These are phyloP conservation scores for Brachymystax lenok DNA, from an alignment of 2,797 vertebrate genomes.

Conservation along the genomic window DNA sequence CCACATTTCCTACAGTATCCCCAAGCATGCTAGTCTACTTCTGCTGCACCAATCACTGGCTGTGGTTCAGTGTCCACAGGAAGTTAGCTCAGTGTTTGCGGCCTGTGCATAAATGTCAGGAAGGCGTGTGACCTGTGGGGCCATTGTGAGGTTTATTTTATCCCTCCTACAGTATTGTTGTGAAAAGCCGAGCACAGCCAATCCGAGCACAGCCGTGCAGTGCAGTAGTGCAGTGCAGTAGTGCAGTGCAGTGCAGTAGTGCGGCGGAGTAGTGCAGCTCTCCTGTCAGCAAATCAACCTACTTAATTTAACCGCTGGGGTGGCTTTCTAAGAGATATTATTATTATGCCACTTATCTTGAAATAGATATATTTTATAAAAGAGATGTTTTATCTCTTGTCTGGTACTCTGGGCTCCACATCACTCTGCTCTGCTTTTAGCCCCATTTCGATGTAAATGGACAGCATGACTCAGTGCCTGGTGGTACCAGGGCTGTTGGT, in stretches of 20 bases:
- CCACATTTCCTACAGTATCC: conserved; percentile 8
- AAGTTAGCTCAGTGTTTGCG: conserved; percentile 65
- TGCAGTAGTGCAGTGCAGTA: no score
- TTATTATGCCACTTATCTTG: no score
- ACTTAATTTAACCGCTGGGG: not conserved
- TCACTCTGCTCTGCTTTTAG: conserved; percentile 23
- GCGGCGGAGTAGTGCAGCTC: no score
- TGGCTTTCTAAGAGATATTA: not conserved
- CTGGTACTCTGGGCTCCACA: conserved; percentile 34
- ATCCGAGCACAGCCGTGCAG: not conserved
- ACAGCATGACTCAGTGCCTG: conserved; percentile 32
- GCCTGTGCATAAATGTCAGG: conserved; percentile 60
- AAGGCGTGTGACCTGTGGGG: conserved; percentile 50
- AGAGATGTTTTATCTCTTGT: conserved; percentile 28
- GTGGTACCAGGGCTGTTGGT: conserved; percentile 46
- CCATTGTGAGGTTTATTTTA: conserved; percentile 63
- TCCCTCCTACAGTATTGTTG: conserved; percentile 63
- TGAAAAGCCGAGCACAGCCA: conserved; percentile 15
- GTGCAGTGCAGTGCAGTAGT: no score
- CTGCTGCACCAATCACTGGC: conserved; percentile 30
- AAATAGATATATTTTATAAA: no score
- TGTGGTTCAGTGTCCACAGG: conserved; percentile 53
- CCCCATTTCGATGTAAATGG: conserved; percentile 38
- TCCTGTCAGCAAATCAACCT: not conserved
- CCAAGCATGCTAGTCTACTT: conserved; percentile 6